These are phyloP conservation scores for Perdita meconis DNA, from an alignment of 2,888 invertebrate genomes.

Conservation along the genomic window DNA sequence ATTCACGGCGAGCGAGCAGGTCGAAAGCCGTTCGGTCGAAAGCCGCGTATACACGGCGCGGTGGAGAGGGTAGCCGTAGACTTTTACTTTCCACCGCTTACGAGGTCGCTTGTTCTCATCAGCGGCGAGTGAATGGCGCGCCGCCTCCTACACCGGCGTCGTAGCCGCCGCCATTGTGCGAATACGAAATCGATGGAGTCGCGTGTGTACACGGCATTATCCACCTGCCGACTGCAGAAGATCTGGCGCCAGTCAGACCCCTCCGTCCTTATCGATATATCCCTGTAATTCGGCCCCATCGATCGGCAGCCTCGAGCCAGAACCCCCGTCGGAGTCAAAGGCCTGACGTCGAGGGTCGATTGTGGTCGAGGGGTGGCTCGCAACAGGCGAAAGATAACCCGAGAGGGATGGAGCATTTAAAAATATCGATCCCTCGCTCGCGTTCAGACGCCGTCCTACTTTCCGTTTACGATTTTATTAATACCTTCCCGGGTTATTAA, in stretches of 20 bases:
- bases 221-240: constrained; percentile 80
- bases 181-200: constrained; percentile 80
- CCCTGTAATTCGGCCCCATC: constrained; percentile 60
- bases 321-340: constrained; percentile 8
- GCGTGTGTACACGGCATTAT: constrained; percentile 80
- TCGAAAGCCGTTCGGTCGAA: constrained; percentile 41
- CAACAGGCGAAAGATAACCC: constrained; percentile 13
- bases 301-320: constrained; percentile 30
- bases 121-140: constrained; percentile 68
- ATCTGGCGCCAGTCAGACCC: constrained; percentile 74
- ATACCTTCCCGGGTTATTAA: too few species aligned
- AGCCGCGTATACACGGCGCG: constrained; percentile 34
- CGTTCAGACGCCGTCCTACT: too few species aligned
- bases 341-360: background rate
- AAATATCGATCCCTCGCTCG: too few species aligned
- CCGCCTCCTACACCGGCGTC: constrained; percentile 54
- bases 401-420: background rate
- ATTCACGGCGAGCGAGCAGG: constrained; percentile 34
- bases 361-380: background rate
- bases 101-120: constrained; percentile 68
- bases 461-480: too few species aligned
- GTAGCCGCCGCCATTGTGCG: constrained; percentile 70
- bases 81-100: constrained; percentile 72
- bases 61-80: constrained; percentile 60
- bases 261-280: constrained; percentile 54